Percentiles rank a stretch among this genome's conserved stretches.
These are phyloP conservation scores for Chelonoidis abingdonii DNA, from an alignment of 2,113 vertebrate species.

Conservation along the genomic window DNA sequence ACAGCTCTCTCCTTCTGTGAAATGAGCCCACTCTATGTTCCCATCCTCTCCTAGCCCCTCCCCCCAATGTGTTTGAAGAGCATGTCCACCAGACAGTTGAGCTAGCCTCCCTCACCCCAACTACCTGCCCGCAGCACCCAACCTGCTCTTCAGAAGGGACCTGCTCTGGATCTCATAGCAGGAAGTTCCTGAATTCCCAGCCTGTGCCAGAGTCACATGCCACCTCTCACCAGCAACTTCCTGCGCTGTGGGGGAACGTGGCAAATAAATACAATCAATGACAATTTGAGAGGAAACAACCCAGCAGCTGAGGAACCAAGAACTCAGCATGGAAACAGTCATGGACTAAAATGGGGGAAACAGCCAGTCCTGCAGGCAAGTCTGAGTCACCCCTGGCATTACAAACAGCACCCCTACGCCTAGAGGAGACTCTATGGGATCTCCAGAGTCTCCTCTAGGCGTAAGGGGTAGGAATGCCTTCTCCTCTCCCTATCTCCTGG, in stretches of 20 bases:
- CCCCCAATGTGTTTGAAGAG: background rate
- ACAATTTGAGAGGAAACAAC: background rate
- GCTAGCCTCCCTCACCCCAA: background rate
- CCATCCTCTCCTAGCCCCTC: background rate
- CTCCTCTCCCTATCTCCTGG: background rate
- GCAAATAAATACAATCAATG: background rate
- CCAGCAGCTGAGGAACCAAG: background rate
- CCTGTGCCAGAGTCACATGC: background rate
- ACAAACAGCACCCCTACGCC: too few relatives aligned
- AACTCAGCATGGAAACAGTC: background rate
- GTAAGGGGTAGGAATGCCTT: background rate
- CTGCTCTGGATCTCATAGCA: background rate
- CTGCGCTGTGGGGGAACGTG: background rate
- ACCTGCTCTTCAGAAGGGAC: background rate
- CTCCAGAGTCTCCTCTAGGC: background rate
- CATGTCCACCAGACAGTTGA: background rate
- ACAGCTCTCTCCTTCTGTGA: too few relatives aligned
- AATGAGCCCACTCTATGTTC: background rate
- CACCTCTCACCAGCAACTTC: background rate
- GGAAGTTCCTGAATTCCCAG: background rate
- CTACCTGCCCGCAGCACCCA: background rate
- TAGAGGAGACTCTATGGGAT: background rate
- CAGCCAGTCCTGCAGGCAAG: background rate
- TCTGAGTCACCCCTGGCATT: background rate
- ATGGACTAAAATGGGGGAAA: background rate